Conservation (phyloP, 1,140 invertebrate genomes). For the Lineus longissimus region DNA sequence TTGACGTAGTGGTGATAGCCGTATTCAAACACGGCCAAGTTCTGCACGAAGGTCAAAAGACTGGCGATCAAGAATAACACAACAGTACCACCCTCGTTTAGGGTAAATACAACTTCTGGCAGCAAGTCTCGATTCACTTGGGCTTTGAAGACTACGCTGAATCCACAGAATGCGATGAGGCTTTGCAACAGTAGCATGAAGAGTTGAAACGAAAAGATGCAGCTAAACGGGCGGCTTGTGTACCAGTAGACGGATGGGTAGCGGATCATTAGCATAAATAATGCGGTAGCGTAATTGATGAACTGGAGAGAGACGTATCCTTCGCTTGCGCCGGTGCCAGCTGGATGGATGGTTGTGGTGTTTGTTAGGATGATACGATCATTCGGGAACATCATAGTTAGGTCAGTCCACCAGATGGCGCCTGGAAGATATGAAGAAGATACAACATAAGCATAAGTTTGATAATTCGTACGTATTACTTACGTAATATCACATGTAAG, state of each 20-base stretch:
- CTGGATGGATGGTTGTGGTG: not conserved
- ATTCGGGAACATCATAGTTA: slow-evolving; percentile 32
- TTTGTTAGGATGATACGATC: slow-evolving; percentile 17
- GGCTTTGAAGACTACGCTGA: slow-evolving; percentile 33
- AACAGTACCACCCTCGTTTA: slow-evolving; percentile 20
- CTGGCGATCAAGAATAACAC: slow-evolving; percentile 30
- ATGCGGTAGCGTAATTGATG: slow-evolving; percentile 34
- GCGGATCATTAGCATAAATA: slow-evolving; percentile 29
- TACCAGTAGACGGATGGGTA: slow-evolving; percentile 44
- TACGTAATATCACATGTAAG: too few relatives aligned
- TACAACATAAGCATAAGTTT: too few relatives aligned
- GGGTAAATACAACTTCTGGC: slow-evolving; percentile 21
- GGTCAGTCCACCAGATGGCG: slow-evolving; percentile 31
- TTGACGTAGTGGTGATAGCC: slow-evolving; percentile 34
- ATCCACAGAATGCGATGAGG: slow-evolving; percentile 30
- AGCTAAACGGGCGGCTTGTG: slow-evolving; percentile 35
- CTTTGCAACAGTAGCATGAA: slow-evolving; percentile 28
- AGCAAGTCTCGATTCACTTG: slow-evolving; percentile 24
- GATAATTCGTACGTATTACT: too few relatives aligned
- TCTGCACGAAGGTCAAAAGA: slow-evolving; percentile 28
- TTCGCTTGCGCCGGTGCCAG: slow-evolving; percentile 19
- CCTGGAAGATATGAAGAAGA: slow-evolving; percentile 27
- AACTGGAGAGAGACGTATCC: slow-evolving; percentile 28
- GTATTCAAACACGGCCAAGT: slow-evolving; percentile 37
- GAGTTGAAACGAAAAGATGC: slow-evolving; percentile 35